Evolutionary conservation across 2,888 invertebrate species (phyloP), one percentile per base, ranked within the genome.

Genomic region (Drosophila anomelani): DNA sequence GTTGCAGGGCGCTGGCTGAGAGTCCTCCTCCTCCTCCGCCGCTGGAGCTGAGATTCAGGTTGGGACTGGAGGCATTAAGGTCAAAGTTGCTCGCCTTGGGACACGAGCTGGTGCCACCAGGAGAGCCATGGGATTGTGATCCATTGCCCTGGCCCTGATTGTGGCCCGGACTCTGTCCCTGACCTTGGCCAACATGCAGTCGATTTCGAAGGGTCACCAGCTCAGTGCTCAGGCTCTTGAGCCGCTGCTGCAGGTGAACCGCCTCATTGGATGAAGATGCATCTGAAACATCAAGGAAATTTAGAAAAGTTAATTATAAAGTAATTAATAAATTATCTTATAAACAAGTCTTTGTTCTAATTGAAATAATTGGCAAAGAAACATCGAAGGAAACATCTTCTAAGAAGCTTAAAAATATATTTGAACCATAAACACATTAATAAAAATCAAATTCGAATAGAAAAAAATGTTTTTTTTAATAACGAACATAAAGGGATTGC

Each of bases 221-320:
- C 94, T 98, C 97, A 83, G 97, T 96, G 94, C 97, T 97, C 81
- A 98, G 94, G 93, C 96, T 97, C 91, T 97, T 96, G 91, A 98
- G 94, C 85, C 97, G 95, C 93, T 97, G 97, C 94, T 98, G 97
- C 91, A 98, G 94, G 93, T 97, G 97, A 89, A 97, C 97, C 85
- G 97, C 97, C 94, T 98, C 98, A 94, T 97, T 97, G 88, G 97
- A 97, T 78, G 97, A 97, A 89, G 97, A 97, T 89, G 97, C 97
- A 96, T 98, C 98, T 98, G 94, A 13, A 56, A 32, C 6, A 55
- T 8, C 3, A 13, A 29, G 36, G 5, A 72, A 67, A 32, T 0
- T 5, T 0, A 8, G 29, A 29, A 29, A 29, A 29, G 4, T 29
- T 29, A 29, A 29, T 29, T 29, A 29, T 29, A 29, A 29, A 29